Evolutionary conservation across 2,888 invertebrate species (phyloP).

Genomic region (Agonum fuliginosum): DNA sequence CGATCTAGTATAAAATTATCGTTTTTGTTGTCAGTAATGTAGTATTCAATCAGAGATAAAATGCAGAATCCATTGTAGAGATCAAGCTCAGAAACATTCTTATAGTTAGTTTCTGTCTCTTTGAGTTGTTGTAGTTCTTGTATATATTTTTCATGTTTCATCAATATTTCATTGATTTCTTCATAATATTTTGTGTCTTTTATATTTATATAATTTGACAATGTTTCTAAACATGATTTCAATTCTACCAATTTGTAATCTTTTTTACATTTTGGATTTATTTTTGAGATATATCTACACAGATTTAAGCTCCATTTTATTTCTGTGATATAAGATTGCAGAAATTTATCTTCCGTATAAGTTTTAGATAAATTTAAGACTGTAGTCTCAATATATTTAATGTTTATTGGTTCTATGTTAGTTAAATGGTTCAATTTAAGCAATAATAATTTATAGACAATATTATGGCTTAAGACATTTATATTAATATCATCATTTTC

Average conservation of each 20-base stretch:
- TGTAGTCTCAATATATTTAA: slow-evolving; percentile 57
- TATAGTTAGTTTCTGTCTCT: slow-evolving; percentile 45
- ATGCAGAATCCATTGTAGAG: slow-evolving; percentile 75
- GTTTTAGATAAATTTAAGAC: slow-evolving; percentile 61
- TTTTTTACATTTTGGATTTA: slow-evolving; percentile 30
- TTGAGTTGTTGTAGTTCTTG: slow-evolving; percentile 50
- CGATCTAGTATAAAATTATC: slow-evolving; percentile 70
- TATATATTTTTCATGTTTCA: slow-evolving; percentile 56
- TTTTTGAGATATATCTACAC: slow-evolving; percentile 66
- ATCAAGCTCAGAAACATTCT: slow-evolving; percentile 69
- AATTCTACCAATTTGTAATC: slow-evolving; percentile 31
- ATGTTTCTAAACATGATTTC: slow-evolving; percentile 61
- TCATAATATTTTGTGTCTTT: slow-evolving; percentile 60
- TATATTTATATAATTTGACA: slow-evolving; percentile 62
- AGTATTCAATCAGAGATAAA: slow-evolving; percentile 74
- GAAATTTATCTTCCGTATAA: slow-evolving; percentile 65
- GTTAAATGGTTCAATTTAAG: slow-evolving; percentile 66
- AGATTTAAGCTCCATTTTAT: slow-evolving; percentile 66
- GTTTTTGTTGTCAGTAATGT: slow-evolving; percentile 72
- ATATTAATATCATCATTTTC: slow-evolving; percentile 63
- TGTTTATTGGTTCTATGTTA: slow-evolving; percentile 64
- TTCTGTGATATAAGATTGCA: slow-evolving; percentile 66
- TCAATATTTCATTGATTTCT: slow-evolving; percentile 53
- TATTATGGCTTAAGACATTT: slow-evolving; percentile 62
- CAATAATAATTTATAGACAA: slow-evolving; percentile 65